Evolutionary conservation across 2,113 vertebrate species (phyloP), one percentile per base, ranked within the genome.

Genomic region (Morphnarchus princeps): DNA sequence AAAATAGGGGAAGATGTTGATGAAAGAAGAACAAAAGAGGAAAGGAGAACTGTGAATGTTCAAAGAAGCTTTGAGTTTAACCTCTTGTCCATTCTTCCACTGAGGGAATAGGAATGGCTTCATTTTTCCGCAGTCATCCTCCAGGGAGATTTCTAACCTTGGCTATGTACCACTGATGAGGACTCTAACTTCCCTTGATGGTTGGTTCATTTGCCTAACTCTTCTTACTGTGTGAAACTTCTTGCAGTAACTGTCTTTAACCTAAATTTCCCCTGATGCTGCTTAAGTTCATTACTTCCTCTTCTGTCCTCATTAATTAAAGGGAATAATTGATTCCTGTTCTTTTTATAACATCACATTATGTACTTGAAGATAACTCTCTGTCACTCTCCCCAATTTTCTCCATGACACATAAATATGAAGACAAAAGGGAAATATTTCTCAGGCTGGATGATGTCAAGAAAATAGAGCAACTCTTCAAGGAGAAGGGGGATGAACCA

Each of bases 211-310:
- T 95, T 93, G 65, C 61, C 47, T 76, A 65, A 72, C 65, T 95
- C 69, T 24, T 90, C 85, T 90, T 71, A 66, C 55, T 82, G 31
- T 45, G 11, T 93, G 57, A 95, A 94, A 89, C 84, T 96, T 89
- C 65, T 69, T 0, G 1, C 45, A 79, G 89, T 92, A 91, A 92
- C 95, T 84, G 43, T 76, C 77, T 95, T 95, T 95, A 94, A 96
- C 96, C 96, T 97, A 91, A 93, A 94, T 95, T 95, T 97, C 94
- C 95, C 95, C 59, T 95, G 84, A 25, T 93, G 79, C 89, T 83
- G 78, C 91, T 97, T 93, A 97, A 91, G 71, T 96, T 96, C 93
- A 83, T 97, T 97, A 94, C 91, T 96, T 91, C 87, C 90, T 96
- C 58, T 82, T 73, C 89, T 93, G 71, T 54, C 74, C 84, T 94